Base-by-base conservation (phyloP, 1,140 invertebrate genomes). In the Trichogramma pretiosum region DNA sequence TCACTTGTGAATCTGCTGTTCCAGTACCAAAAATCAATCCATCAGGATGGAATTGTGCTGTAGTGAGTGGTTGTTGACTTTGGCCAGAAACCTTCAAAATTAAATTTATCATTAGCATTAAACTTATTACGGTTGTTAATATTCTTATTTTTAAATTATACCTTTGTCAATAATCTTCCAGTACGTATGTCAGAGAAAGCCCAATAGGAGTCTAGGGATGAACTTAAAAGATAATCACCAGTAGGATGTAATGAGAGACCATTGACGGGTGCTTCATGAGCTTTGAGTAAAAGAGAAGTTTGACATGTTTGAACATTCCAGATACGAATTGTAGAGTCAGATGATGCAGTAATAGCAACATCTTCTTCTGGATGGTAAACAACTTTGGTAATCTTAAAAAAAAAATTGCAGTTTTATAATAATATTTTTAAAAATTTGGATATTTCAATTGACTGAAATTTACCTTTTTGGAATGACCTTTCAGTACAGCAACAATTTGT, bases 41-140 rank as follows among this genome's bases (percentile, higher is more conserved):
- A 71, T 99, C 97, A 45, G 97, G 97, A 79, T 99, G 97, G 67
- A 99, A 97, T 67, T 99, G 93, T 1, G 93, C 95, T n/a, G 93
- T 95, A 2, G 94, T 98, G 21, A 99, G 73, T 17, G 88, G 84
- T 56, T 84, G 77, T 56, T 82, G 81, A 2, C 77, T 78, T 47
- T 82, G 79, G 58, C 88, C 85, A 22, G 82, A 77, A 35, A 89
- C 75, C 75, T 77, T 7, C 11, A 54, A 30, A 16, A 56, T 33
- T 13, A 24, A 23, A 9, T 43, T 40, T 24, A 2, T 14, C 32
- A 34, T 19, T 39, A 18, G n/a, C 13, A 24, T 30, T 5, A n/a
- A 30, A 30, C 26, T 7, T 30, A 30, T 30, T 7, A 30, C 13
- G 13, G 13, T 8, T 30, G 26, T 8, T 13, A 30, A 34, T 34